Conservation (phyloP, 2,113 vertebrate genomes). For the Rhynchopsitta pachyrhyncha region DNA sequence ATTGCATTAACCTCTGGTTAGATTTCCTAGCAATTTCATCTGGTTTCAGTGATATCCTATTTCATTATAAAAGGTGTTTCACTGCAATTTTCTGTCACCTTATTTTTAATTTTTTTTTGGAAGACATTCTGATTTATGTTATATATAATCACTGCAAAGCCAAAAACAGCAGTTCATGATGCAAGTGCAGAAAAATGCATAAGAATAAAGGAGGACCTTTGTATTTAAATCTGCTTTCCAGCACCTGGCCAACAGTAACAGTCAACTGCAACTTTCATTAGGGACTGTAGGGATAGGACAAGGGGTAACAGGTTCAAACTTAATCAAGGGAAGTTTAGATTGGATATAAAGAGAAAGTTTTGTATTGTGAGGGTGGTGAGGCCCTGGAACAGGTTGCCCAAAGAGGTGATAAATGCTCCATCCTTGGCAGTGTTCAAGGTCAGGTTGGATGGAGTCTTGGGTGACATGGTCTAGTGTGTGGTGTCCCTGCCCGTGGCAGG, state of each 20-base stretch:
- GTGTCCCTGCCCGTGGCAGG: not conserved
- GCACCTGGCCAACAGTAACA: not conserved
- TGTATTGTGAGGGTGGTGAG: not conserved
- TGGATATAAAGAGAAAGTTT: not conserved
- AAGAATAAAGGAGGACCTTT: not conserved
- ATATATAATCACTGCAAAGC: not conserved
- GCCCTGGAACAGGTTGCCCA: not conserved
- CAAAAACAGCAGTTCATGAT: not conserved
- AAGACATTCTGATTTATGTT: not conserved
- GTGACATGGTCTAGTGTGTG: not conserved
- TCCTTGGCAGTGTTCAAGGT: not conserved
- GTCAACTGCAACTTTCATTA: not conserved
- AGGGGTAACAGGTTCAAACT: not conserved
- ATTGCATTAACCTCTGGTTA: not conserved
- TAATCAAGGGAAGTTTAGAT: not conserved
- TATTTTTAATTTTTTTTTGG: constrained; percentile 2
- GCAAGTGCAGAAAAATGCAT: not conserved
- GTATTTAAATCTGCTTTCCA: not conserved
- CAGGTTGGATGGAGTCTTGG: not conserved
- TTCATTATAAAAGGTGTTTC: not conserved
- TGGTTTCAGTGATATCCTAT: not conserved
- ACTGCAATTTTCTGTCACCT: not conserved
- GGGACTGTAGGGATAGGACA: not conserved
- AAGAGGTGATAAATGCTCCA: not conserved
- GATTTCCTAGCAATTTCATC: not conserved